phyloP scores from a whole-genome alignment of 2,797 vertebrate species.

The Allobates femoralis region DNA sequence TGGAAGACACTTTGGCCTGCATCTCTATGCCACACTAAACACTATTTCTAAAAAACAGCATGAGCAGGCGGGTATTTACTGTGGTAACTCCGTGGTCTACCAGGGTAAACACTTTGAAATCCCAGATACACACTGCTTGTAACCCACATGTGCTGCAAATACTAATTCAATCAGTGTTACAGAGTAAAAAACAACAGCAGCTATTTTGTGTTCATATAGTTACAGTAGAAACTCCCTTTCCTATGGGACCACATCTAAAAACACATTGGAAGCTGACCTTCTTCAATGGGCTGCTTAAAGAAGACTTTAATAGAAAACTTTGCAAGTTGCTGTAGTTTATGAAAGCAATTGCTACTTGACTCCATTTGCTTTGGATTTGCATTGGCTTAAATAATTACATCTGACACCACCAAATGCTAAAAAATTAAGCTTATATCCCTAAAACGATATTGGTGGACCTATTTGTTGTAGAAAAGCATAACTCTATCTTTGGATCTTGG shows the following conservation, averaged over 20 bases:
- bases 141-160: constrained; percentile 61
- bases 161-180: constrained; percentile 62
- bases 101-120: constrained; percentile 62
- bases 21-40: constrained; percentile 60
- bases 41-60: constrained; percentile 57
- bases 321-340: constrained; percentile 30
- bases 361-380: constrained; percentile 38
- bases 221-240: constrained; percentile 63
- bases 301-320: constrained; percentile 38
- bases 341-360: constrained; percentile 38
- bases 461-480: neutral
- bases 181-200: constrained; percentile 57
- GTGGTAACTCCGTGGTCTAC: constrained; percentile 62
- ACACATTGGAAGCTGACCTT: constrained; percentile 56
- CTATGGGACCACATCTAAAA: constrained; percentile 58
- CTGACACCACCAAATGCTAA: neutral
- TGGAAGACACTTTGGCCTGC: constrained; percentile 57
- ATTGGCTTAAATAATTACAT: constrained; percentile 24
- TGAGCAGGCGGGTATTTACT: constrained; percentile 57
- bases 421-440: neutral
- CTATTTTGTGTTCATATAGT: constrained; percentile 60
- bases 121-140: constrained; percentile 63
- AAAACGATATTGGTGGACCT: neutral
- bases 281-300: constrained; percentile 51
- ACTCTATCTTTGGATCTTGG: neutral